Conservation (phyloP, 2,888 invertebrate species). For the Xanthorhoe spadicearia region DNA sequence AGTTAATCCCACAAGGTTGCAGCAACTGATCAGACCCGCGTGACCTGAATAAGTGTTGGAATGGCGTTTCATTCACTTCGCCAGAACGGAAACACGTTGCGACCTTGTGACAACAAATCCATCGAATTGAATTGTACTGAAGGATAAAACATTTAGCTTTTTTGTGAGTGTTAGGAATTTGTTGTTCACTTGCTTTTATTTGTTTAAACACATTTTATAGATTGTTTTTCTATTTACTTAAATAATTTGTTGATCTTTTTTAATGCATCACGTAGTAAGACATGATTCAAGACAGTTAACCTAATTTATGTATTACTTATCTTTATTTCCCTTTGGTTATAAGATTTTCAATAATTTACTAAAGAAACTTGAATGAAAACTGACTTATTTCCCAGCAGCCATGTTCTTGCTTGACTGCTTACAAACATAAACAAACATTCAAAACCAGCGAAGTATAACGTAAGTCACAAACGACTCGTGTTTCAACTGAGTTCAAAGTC, state of each 20-base stretch:
- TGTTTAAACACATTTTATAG: too few species aligned
- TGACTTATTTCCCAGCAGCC: background rate
- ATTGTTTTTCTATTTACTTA: too few species aligned
- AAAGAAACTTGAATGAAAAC: background rate
- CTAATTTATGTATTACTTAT: too few species aligned
- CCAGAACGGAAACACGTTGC: background rate
- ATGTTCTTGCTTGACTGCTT: background rate
- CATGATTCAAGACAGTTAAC: too few species aligned
- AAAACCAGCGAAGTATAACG: conserved; percentile 1
- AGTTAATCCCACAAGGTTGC: background rate
- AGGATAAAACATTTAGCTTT: too few species aligned
- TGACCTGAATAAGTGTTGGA: background rate
- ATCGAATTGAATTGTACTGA: background rate
- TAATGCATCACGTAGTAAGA: too few species aligned
- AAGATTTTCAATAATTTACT: background rate
- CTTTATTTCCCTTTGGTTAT: background rate
- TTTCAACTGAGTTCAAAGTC: conserved; percentile 1
- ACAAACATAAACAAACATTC: conserved; percentile 5
- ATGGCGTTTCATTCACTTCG: conserved; percentile 2
- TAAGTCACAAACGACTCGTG: conserved; percentile 2
- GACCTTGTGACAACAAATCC: background rate
- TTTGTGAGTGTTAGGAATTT: too few species aligned
- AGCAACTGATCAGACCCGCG: background rate
- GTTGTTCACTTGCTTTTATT: too few species aligned
- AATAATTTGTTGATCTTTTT: too few species aligned